phyloP scores from a whole-genome alignment of 1,140 invertebrate genomes.

The Charaxes varanes region DNA sequence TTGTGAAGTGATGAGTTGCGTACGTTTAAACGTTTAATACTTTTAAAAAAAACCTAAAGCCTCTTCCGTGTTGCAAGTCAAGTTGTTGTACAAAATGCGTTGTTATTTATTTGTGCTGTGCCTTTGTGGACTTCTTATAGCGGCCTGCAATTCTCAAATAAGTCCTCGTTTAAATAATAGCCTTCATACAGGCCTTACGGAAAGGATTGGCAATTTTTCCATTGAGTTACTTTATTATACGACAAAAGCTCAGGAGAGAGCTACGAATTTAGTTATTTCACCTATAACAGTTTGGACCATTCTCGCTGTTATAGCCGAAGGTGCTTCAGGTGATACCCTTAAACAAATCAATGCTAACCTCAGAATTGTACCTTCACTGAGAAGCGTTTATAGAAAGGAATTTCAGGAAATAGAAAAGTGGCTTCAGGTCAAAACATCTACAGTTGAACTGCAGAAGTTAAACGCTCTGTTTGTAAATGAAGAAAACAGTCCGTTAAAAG shows the following conservation, averaged over 20 bases:
- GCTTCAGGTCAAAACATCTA: slow-evolving; percentile 54
- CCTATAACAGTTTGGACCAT: slow-evolving; percentile 73
- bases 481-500: slow-evolving; percentile 25
- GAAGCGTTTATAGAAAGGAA: slow-evolving; percentile 35
- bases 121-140: no score
- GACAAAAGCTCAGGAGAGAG: slow-evolving; percentile 24
- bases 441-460: slow-evolving; percentile 46
- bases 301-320: slow-evolving; percentile 68
- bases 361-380: slow-evolving; percentile 35
- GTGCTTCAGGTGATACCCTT: slow-evolving; percentile 53
- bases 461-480: slow-evolving; percentile 51
- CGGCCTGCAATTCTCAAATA: no score
- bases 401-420: slow-evolving; percentile 47
- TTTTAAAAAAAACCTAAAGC: no score
- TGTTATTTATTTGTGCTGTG: slow-evolving; percentile 6
- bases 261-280: slow-evolving; percentile 55
- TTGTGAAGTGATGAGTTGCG: no score
- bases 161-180: no score
- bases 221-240: slow-evolving; percentile 52
- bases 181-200: slow-evolving; percentile 28
- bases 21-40: no score
- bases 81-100: slow-evolving; percentile 18
- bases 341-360: slow-evolving; percentile 49
- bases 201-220: slow-evolving; percentile 62
- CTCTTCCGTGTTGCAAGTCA: no score